A percentile compares a stretch with the other conserved stretches of the same genome.
Conservation (phyloP, 2,888 invertebrate genomes). For the Cyaniris semiargus region DNA sequence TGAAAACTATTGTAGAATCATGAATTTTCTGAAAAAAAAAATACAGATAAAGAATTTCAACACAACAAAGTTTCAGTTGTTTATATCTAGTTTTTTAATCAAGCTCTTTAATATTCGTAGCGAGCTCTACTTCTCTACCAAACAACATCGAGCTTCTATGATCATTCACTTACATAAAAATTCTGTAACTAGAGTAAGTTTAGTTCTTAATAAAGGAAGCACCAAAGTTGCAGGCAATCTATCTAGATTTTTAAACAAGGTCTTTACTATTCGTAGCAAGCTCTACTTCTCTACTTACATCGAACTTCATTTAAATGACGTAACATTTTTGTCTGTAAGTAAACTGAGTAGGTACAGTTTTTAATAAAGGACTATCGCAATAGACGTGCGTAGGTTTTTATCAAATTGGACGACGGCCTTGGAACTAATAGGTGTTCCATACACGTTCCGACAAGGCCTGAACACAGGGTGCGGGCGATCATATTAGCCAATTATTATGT, state of each 20-base stretch:
- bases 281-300: not conserved
- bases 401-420: constrained; percentile 17
- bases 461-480: not conserved
- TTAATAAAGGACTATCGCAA: not conserved
- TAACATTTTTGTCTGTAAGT: not conserved
- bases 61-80: no score
- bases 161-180: no score
- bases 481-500: constrained; percentile 16
- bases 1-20: not conserved
- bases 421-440: not conserved
- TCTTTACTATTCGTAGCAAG: no score
- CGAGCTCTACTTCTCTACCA: not conserved
- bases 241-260: no score
- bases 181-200: no score
- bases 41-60: no score
- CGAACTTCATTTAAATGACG: not conserved
- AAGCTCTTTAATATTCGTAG: not conserved
- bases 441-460: constrained; percentile 9
- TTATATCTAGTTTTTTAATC: not conserved
- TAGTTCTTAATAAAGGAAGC: no score
- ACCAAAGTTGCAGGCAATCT: no score
- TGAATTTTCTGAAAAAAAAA: not conserved
- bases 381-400: constrained; percentile 20
- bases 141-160: no score
- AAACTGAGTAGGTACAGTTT: not conserved